These are phyloP conservation scores for Sula dactylatra DNA, from an alignment of 2,113 vertebrate genomes.

Conservation along the genomic window DNA sequence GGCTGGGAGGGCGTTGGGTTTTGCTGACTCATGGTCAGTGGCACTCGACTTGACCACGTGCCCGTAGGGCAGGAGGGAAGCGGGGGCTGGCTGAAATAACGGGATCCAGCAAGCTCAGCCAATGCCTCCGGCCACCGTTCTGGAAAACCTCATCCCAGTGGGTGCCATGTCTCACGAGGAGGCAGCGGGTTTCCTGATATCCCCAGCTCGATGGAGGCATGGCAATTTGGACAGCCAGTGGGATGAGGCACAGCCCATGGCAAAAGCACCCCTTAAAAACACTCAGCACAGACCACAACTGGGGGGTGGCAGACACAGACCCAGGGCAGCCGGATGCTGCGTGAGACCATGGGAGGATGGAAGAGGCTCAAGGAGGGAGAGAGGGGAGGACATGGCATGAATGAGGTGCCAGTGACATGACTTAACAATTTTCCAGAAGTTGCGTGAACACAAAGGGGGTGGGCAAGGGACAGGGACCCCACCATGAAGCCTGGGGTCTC, in stretches of 20 bases:
- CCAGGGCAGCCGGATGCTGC: not conserved
- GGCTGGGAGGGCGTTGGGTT: rapidly evolving
- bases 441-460: rapidly evolving
- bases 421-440: not conserved
- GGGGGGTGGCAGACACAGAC: rapidly evolving
- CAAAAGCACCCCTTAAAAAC: not conserved
- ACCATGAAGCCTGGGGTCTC: rapidly evolving
- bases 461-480: rapidly evolving
- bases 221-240: rapidly evolving
- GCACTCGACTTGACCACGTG: not conserved
- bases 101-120: not conserved
- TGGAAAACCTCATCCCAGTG: not conserved
- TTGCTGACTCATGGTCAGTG: constrained; percentile 41
- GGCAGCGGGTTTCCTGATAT: rapidly evolving
- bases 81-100: not conserved
- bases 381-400: not conserved
- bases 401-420: not conserved
- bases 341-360: not conserved
- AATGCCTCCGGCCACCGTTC: rapidly evolving
- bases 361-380: not conserved
- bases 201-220: rapidly evolving
- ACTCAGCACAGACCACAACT: rapidly evolving
- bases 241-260: not conserved
- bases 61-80: not conserved
- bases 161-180: not conserved